Base-by-base conservation (phyloP, 92 coral and sea anemone genomes). In the Metridium senile region DNA sequence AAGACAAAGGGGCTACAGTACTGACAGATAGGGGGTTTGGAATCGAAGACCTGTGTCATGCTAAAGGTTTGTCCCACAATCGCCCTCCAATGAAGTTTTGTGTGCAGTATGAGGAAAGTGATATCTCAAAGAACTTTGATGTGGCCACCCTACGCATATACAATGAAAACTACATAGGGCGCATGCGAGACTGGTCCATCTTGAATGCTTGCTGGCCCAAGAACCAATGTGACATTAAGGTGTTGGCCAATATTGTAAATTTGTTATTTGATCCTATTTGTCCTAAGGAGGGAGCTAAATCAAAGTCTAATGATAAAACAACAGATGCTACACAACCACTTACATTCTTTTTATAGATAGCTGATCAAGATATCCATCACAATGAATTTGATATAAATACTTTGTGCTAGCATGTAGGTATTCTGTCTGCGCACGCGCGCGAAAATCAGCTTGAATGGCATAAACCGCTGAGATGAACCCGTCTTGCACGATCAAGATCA, bases 81-180 rank as follows among this genome's bases (percentile, higher is more conserved):
- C 54, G 68, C 17, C 85, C 89, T 1, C 85, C 82, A 25, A 67
- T 80, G 77, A 85, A 85, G 59, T 79, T 79, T 68, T 71, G 74
- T 21, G 43, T 81, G 26, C 81, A 85, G 72, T 85, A 75, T 30
- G 80, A 86, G 28, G 86, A 86, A 75, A 68, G 66, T 75, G 81
- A 83, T 28, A 71, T 67, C 72, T 67, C 29, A 33, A 68, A 68
- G 31, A 80, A 80, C 67, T 85, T 74, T 75, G 89, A 85, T 80
- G 74, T 85, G 61, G 89, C 86, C 34, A 80, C 85, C 47, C 77
- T 80, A 25, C 43, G 88, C 20, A 78, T 84, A 19, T 84, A 84
- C 33, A 84, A 84, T 78, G 84, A 78, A 65, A 83, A 83, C 45
- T 83, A 70, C 58, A 76, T 83, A 0, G 79, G 88, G 16, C 53